Evolutionary conservation across 2,113 vertebrate species (phyloP).

Genomic region (Myotis lucifugus): DNA sequence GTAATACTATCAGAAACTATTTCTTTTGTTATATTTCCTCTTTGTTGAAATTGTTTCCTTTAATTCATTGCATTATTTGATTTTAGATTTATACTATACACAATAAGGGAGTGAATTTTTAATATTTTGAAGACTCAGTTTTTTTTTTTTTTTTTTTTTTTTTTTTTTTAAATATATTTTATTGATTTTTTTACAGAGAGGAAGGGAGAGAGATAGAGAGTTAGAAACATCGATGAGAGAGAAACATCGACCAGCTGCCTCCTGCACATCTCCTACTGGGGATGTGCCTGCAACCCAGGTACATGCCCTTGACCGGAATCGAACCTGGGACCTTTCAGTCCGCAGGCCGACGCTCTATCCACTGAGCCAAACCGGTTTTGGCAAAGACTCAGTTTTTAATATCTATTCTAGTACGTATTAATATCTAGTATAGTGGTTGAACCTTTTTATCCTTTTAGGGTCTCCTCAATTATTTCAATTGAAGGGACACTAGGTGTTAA

Average conservation of each 20-base stretch:
- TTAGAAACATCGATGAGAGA: too few species aligned
- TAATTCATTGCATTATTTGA: not conserved
- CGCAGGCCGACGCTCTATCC: too few species aligned
- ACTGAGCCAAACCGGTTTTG: too few species aligned
- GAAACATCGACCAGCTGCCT: too few species aligned
- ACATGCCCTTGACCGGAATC: too few species aligned
- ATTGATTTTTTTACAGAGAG: too few species aligned
- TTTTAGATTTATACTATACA: not conserved
- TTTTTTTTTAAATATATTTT: too few species aligned
- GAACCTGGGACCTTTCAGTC: too few species aligned
- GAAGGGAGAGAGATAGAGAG: too few species aligned
- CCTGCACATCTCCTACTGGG: too few species aligned
- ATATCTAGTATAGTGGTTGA: not conserved
- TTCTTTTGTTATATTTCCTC: not conserved
- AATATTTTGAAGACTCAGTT: slow-evolving; percentile 10
- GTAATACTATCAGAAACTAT: not conserved
- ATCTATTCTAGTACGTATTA: not conserved
- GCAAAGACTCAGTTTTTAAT: not conserved
- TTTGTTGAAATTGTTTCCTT: not conserved
- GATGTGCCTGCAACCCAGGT: too few species aligned
- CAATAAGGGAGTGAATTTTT: not conserved
- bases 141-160: too few species aligned
- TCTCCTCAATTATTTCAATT: slow-evolving; percentile 13
- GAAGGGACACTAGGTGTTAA: not conserved
- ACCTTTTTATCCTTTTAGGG: not conserved